These are phyloP conservation scores for Campoletis raptor DNA, from an alignment of 2,888 invertebrate genomes.

Conservation along the genomic window DNA sequence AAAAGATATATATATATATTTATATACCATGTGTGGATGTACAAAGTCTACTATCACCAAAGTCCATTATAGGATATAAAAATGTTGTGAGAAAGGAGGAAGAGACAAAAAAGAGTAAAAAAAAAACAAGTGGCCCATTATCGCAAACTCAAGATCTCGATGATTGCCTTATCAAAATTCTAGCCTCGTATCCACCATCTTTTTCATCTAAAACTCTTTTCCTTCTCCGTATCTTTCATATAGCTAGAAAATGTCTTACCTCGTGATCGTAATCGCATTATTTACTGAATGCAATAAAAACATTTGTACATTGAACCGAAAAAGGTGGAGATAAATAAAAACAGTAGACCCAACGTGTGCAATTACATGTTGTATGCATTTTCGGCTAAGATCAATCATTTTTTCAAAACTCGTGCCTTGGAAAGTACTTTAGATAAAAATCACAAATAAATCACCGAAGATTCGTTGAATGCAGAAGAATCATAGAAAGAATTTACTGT, in stretches of 20 bases:
- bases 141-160: slow-evolving; percentile 57
- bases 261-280: slow-evolving; percentile 19
- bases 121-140: slow-evolving; percentile 46
- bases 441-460: not conserved
- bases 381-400: not conserved
- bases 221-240: not conserved
- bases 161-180: slow-evolving; percentile 65
- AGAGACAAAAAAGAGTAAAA: not conserved
- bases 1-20: slow-evolving; percentile 9
- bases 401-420: not conserved
- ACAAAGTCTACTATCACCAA: slow-evolving; percentile 25
- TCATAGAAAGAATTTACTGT: not conserved
- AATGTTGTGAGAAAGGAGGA: slow-evolving; percentile 32
- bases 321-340: not conserved
- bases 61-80: slow-evolving; percentile 60
- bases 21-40: not conserved
- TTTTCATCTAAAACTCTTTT: slow-evolving; percentile 35
- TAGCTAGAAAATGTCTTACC: not conserved
- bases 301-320: not conserved
- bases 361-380: not conserved
- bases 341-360: not conserved
- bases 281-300: slow-evolving; percentile 1
- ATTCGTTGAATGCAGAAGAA: not conserved
- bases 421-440: not conserved
- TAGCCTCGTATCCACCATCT: slow-evolving; percentile 42